phyloP scores from a whole-genome alignment of 2,797 vertebrate species.

The Triplophysa yarkandensis region DNA sequence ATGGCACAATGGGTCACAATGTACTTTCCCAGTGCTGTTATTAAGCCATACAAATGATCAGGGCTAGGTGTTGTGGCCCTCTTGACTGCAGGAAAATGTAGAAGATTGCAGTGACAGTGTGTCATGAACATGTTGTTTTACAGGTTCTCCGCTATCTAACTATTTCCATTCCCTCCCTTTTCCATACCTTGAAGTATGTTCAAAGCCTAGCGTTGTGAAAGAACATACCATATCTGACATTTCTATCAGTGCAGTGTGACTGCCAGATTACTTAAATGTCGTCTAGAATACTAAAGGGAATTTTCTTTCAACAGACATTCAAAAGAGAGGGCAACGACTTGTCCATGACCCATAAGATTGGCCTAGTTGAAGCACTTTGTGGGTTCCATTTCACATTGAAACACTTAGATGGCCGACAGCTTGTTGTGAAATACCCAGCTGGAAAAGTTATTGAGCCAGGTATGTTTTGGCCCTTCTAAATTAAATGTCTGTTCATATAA shows the following conservation, averaged over 20 bases:
- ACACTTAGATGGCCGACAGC: conserved; percentile 93
- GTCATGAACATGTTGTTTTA: conserved; percentile 31
- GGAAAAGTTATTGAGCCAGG: conserved; percentile 99
- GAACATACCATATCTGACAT: neutral
- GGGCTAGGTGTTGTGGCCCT: conserved; percentile 8
- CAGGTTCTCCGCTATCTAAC: conserved; percentile 1
- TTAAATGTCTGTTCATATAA: neutral
- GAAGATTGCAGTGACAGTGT: conserved; percentile 56
- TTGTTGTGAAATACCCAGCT: conserved; percentile 94
- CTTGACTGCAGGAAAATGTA: conserved; percentile 14
- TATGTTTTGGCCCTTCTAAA: too few species aligned
- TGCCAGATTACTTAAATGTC: neutral
- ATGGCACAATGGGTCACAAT: neutral
- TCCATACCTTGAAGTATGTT: neutral
- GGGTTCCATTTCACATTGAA: conserved; percentile 97
- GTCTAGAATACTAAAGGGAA: neutral
- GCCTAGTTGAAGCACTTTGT: conserved; percentile 95
- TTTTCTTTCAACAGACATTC: conserved; percentile 77
- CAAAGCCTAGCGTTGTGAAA: neutral
- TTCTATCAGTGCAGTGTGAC: neutral
- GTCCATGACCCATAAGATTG: conserved; percentile 94
- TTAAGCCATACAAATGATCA: neutral
- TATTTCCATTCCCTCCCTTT: neutral
- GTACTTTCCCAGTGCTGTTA: neutral
- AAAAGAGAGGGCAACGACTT: conserved; percentile 92